Evolutionary conservation across 2,113 vertebrate genomes (phyloP), one percentile per base, ranked within the genome.

Genomic region (Vimba vimba): DNA sequence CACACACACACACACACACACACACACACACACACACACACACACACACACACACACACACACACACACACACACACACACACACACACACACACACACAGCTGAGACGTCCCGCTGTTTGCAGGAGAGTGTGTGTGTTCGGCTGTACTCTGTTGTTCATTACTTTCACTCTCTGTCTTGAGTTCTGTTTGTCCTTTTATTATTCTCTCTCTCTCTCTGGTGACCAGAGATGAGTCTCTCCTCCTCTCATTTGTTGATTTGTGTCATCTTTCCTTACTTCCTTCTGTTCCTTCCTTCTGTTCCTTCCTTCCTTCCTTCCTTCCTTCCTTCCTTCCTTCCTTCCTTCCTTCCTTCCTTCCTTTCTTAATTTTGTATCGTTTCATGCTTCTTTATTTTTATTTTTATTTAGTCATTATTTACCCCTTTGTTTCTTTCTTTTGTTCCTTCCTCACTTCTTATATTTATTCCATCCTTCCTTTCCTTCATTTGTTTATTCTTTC

Each of bases 151-250:
- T 82, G 66, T 11, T 36, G 17, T 39, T 66, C 78, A 55, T 84
- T 73, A 60, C 82, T 39, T 39, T 45, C 23, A 17, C 68, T 82
- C 76, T 71, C 76, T 78, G 30, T 76, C 69, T 85, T 64, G n/a
- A 25, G 59, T 57, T 86, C 79, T 89, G 86, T 92, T 89, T 91
- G 27, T 33, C 27, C 19, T 57, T 59, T 23, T 43, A 33, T 78
- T 78, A 27, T 39, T 77, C n/a, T 19, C 2, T 75, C n/a, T 75
- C n/a, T 39, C 19, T 73, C 8, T 87, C 68, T 76, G 39, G 39
- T 80, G 52, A 57, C 47, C 39, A 82, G 47, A 77, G 62, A 17
- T 39, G 68, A 71, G 9, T 71, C 36, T 71, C 33, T 71, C 8
- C 19, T 43, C 17, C 0, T 71, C 30, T 71, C 33, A 23, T 21